Evolutionary conservation across 2,797 vertebrate genomes (phyloP).

Genomic region (Diplodus sargus): DNA sequence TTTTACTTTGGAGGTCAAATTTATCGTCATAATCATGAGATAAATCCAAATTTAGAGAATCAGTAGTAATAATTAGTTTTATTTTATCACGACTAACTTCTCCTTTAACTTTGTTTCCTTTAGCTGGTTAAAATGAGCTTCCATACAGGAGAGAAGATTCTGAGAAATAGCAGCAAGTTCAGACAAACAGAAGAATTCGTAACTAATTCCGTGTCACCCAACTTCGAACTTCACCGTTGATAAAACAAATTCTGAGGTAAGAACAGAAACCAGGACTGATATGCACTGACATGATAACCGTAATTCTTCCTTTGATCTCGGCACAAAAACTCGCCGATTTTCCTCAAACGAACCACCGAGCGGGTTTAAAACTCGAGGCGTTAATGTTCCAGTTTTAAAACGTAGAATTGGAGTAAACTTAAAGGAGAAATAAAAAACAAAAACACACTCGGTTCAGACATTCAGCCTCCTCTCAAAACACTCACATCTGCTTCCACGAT

Average conservation of each 20-base stretch:
- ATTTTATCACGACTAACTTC: background rate
- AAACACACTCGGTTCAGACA: slow-evolving; percentile 5
- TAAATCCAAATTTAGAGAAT: background rate
- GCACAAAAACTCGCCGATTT: background rate
- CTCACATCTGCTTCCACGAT: slow-evolving; percentile 52
- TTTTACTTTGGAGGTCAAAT: background rate
- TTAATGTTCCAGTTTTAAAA: slow-evolving; percentile 11
- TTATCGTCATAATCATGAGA: background rate
- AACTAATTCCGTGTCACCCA: background rate
- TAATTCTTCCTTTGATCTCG: background rate
- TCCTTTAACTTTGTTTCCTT: background rate
- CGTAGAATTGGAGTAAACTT: slow-evolving; percentile 4
- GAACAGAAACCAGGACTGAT: background rate
- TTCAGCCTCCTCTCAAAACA: slow-evolving; percentile 22
- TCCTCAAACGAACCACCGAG: background rate
- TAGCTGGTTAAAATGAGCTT: slow-evolving; percentile 2
- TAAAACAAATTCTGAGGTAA: slow-evolving; percentile 27
- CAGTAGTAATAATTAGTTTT: background rate
- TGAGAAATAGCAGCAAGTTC: slow-evolving; percentile 41
- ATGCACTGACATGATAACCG: background rate
- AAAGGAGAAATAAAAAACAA: background rate
- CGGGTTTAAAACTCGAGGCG: background rate
- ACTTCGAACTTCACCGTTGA: slow-evolving; percentile 7
- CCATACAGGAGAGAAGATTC: background rate
- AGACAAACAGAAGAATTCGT: background rate